phyloP scores from a whole-genome alignment of 2,888 invertebrate species.

The Xestoiulus laeticollis region DNA sequence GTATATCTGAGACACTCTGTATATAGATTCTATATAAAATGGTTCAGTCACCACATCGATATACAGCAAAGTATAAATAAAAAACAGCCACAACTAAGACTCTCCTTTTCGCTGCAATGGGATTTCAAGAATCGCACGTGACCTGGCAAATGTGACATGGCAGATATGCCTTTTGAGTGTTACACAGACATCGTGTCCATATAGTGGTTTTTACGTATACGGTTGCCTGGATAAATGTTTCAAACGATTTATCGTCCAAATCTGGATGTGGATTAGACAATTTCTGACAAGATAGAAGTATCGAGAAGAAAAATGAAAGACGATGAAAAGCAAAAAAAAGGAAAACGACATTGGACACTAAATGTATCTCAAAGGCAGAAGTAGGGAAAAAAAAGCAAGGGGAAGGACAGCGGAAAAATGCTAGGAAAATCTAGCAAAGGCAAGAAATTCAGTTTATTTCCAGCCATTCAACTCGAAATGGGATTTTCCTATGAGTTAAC shows the following conservation, averaged over 20 bases:
- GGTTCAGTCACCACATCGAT: no score
- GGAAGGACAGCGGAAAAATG: neutral
- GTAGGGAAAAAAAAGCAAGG: neutral
- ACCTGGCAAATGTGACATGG: conserved; percentile 34
- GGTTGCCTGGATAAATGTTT: conserved; percentile 28
- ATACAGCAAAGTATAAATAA: neutral
- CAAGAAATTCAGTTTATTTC: neutral
- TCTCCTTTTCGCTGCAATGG: conserved; percentile 13
- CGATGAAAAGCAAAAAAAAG: neutral
- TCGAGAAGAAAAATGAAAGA: conserved; percentile 34
- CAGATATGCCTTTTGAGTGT: conserved; percentile 36
- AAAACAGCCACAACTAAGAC: neutral
- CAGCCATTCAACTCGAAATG: conserved; percentile 19
- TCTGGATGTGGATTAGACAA: conserved; percentile 37
- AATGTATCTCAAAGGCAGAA: conserved; percentile 13
- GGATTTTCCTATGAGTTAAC: neutral
- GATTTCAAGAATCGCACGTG: conserved; percentile 21
- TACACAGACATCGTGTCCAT: neutral
- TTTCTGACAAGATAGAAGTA: conserved; percentile 37
- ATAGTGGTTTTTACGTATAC: neutral
- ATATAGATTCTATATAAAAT: no score
- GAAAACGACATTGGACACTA: neutral
- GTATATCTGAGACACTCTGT: no score
- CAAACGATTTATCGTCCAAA: conserved; percentile 29
- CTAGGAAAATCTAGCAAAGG: neutral